Evolutionary conservation across 2,797 vertebrate genomes (phyloP).

Genomic region (Oophaga sylvatica): DNA sequence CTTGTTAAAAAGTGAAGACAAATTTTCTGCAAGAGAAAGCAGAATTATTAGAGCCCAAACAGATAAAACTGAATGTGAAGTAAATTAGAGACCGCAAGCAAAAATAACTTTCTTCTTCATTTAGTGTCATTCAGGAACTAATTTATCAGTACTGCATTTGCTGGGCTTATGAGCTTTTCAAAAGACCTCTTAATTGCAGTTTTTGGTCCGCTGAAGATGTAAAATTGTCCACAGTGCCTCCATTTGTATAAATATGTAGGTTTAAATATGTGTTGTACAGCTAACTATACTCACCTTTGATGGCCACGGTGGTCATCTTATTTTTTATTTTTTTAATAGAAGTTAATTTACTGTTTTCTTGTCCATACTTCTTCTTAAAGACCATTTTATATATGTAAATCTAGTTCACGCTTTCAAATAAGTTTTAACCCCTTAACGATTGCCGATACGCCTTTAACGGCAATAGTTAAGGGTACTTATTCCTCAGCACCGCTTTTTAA

Average conservation of each 20-base stretch:
- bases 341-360: background rate
- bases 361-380: too few relatives aligned
- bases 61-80: constrained; percentile 56
- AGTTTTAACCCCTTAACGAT: too few relatives aligned
- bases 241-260: background rate
- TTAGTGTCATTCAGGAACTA: constrained; percentile 38
- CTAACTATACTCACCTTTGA: background rate
- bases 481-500: too few relatives aligned
- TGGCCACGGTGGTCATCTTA: background rate
- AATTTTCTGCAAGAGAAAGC: constrained; percentile 59
- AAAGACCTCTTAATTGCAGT: constrained; percentile 51
- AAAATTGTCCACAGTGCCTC: constrained; percentile 27
- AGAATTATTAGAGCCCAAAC: constrained; percentile 51
- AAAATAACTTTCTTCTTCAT: constrained; percentile 34
- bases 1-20: constrained; percentile 27
- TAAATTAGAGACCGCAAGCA: constrained; percentile 56
- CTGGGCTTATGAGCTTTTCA: constrained; percentile 39
- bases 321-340: background rate
- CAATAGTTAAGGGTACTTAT: too few relatives aligned
- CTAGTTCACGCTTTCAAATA: background rate
- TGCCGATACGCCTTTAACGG: too few relatives aligned
- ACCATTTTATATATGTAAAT: background rate
- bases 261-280: constrained; percentile 18
- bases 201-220: constrained; percentile 53
- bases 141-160: constrained; percentile 50